Evolutionary conservation across 2,797 vertebrate species (phyloP).

Genomic region (Rhinichthys osculus): DNA sequence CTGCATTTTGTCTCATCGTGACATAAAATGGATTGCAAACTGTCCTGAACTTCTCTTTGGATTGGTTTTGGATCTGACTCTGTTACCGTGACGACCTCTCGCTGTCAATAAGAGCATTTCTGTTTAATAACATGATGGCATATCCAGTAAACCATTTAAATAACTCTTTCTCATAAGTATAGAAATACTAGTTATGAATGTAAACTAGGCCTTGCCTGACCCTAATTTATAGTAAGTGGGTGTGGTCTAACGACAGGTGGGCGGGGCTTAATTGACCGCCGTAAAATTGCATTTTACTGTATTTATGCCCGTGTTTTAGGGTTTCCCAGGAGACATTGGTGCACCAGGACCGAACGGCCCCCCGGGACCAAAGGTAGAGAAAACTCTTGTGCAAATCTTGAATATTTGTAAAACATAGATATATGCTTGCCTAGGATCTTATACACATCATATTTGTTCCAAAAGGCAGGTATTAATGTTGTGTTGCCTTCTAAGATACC

Average conservation of each 20-base stretch:
- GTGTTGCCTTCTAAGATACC: neutral
- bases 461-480: neutral
- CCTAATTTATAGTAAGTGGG: neutral
- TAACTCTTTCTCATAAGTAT: neutral
- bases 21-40: neutral
- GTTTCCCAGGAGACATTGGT: slow-evolving; percentile 98
- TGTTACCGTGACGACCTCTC: neutral
- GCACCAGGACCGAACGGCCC: slow-evolving; percentile 92
- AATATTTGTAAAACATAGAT: neutral
- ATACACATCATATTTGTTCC: neutral
- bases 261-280: neutral
- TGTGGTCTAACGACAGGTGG: slow-evolving; percentile 17
- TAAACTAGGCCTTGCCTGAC: neutral
- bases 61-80: neutral
- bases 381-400: neutral
- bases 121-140: neutral
- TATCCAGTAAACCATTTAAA: neutral
- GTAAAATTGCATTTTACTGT: neutral
- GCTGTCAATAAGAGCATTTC: neutral
- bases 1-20: neutral
- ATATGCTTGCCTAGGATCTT: too few species aligned
- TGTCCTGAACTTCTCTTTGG: neutral
- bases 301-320: slow-evolving; percentile 77
- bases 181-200: neutral
- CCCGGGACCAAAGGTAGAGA: slow-evolving; percentile 90